phyloP scores from a whole-genome alignment of 2,113 vertebrate species.

The Pteronura brasiliensis region DNA sequence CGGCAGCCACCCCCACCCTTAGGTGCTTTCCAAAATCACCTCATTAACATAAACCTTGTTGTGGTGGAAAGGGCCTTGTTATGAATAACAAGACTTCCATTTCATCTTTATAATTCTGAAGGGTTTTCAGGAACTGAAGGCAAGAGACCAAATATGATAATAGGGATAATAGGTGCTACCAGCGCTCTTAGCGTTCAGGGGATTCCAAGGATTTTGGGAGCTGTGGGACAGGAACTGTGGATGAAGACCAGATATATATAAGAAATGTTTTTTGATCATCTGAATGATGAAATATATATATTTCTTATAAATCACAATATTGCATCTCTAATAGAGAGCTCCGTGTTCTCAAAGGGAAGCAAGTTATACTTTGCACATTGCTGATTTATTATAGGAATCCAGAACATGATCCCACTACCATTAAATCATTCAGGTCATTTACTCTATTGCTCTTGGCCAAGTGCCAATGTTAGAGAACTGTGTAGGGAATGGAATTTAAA shows the following conservation, averaged over 20 bases:
- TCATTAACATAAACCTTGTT: not conserved
- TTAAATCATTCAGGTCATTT: not conserved
- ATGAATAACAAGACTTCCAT: not conserved
- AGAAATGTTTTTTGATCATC: not conserved
- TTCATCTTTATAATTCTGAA: not conserved
- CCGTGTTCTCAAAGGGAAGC: not conserved
- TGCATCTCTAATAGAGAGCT: not conserved
- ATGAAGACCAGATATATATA: not conserved
- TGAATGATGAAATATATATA: not conserved
- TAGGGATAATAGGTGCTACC: not conserved
- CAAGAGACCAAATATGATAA: not conserved
- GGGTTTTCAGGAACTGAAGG: not conserved
- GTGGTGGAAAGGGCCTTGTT: not conserved
- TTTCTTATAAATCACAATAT: not conserved
- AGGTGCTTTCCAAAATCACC: not conserved
- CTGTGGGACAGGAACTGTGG: not conserved
- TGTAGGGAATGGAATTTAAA: not conserved
- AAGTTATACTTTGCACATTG: not conserved
- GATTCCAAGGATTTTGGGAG: not conserved
- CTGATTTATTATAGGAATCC: not conserved
- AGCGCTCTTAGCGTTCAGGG: not conserved
- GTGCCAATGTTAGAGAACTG: not conserved
- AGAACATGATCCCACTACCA: not conserved
- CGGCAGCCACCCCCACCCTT: not conserved
- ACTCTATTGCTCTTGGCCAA: not conserved